Evolutionary conservation across 2,797 vertebrate species (phyloP).

Genomic region (Rhinichthys osculus): DNA sequence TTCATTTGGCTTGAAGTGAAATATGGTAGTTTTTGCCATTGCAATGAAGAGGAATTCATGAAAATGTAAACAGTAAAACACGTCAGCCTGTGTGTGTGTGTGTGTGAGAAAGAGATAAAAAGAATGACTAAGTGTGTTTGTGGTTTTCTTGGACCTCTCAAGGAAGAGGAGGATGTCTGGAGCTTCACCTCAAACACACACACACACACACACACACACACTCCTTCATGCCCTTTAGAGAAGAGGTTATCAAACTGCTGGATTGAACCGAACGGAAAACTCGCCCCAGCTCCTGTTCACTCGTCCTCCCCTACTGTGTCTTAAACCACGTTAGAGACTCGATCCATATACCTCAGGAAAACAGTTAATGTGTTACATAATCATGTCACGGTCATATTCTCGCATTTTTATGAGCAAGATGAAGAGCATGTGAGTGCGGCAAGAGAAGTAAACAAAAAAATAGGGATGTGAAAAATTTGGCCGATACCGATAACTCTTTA

Average conservation of each 20-base stretch:
- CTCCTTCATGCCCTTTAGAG: conserved; percentile 8
- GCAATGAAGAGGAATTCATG: not conserved
- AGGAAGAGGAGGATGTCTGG: conserved; percentile 37
- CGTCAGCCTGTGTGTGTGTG: not conserved
- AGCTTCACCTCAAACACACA: conserved; percentile 37
- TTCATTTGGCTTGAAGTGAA: not conserved
- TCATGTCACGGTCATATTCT: not conserved
- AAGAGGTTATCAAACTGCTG: conserved; percentile 26
- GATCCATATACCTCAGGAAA: not conserved
- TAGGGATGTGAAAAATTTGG: too few species aligned
- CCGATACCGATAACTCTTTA: too few species aligned
- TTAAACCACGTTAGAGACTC: not conserved
- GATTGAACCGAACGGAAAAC: conserved; percentile 19
- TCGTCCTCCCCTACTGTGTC: not conserved
- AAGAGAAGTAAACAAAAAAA: too few species aligned
- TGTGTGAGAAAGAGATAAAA: conserved; percentile 40
- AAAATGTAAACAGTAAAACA: conserved; percentile 30
- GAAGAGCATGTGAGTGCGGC: not conserved
- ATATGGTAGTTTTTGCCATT: not conserved
- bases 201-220: not conserved
- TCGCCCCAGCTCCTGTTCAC: not conserved
- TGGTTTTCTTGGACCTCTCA: conserved; percentile 5
- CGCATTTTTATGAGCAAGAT: not conserved
- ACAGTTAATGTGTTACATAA: not conserved
- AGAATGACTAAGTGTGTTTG: conserved; percentile 22